A percentile compares a stretch with the other conserved stretches of the same genome.
phyloP scores from a whole-genome alignment of 2,888 invertebrate species.

The Acanthoscelides obtectus region DNA sequence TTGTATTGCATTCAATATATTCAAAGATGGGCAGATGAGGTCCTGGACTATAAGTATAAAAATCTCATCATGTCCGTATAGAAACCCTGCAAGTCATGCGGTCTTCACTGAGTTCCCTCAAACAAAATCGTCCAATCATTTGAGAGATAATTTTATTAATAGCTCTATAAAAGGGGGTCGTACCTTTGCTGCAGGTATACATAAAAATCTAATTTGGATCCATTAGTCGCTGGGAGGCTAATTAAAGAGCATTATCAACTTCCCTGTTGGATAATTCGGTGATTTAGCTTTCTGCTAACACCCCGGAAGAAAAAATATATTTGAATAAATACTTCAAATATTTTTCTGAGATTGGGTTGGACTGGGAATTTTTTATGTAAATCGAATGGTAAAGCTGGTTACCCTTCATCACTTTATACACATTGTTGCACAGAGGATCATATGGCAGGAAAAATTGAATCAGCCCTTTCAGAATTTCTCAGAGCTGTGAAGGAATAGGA shows the following conservation, averaged over 20 bases:
- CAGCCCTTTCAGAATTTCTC: no score
- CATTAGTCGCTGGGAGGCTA: background rate
- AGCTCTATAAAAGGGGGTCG: background rate
- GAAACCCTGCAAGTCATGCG: background rate
- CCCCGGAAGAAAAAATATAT: background rate
- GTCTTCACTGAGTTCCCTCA: background rate
- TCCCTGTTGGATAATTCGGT: background rate
- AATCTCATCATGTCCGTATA: background rate
- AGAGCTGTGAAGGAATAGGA: no score
- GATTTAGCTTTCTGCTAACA: background rate
- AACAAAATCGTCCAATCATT: background rate
- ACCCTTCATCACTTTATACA: no score
- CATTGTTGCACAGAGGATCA: no score
- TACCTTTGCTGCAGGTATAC: background rate
- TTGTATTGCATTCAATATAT: no score
- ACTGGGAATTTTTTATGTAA: no score
- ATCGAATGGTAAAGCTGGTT: no score
- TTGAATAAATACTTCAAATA: background rate
- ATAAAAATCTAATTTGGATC: background rate
- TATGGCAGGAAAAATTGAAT: no score
- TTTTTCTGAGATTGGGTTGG: background rate
- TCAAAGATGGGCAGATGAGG: no score
- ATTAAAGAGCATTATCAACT: background rate
- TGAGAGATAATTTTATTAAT: background rate
- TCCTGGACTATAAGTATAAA: no score